Evolutionary conservation across 2,113 vertebrate species (phyloP), one percentile per base, ranked within the genome.

Genomic region (Rhodinocichla rosea): DNA sequence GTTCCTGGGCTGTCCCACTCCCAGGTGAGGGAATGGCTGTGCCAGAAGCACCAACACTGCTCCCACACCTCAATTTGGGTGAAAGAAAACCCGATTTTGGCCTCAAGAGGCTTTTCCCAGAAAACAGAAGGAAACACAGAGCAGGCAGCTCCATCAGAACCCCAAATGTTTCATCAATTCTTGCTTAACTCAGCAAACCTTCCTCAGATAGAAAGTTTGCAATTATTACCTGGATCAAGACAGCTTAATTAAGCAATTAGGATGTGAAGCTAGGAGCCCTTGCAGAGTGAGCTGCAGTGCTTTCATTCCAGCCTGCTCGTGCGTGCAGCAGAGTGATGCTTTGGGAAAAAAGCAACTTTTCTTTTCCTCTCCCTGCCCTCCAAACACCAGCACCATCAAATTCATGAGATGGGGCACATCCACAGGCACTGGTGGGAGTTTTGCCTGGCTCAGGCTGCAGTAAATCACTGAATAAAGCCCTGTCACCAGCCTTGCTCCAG

Each of bases 141-240:
- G 74, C 62, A 80, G 83, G 56, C 21, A 4, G 67, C 64, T 69
- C 90, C 27, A 15, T 79, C 64, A 40, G 55, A 39, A 45, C 73
- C 35, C 2, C 57, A 44, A 95, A 85, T 11, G 44, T 70, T 87
- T 37, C 90, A 71, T 81, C 92, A 67, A n/a, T 53, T 93, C 87
- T 71, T 75, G 87, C 88, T 89, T 71, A 80, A 74, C 89, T 87
- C 15, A 7, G 81, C 65, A 74, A 91, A 87, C 67, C 83, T 81
- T 53, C 44, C 85, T 73, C 7, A 0, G 77, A 44, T 18, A 89
- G 83, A 89, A 95, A 94, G 84, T 92, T 92, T 92, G 96, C 83
- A 89, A 93, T 97, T 95, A 97, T 97, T 95, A 96, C 80, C 91
- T 89, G 95, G 94, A 96, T 96, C 95, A 93, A 93, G 95, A 90